phyloP scores from a whole-genome alignment of 2,113 vertebrate genomes.

The Podiceps cristatus region DNA sequence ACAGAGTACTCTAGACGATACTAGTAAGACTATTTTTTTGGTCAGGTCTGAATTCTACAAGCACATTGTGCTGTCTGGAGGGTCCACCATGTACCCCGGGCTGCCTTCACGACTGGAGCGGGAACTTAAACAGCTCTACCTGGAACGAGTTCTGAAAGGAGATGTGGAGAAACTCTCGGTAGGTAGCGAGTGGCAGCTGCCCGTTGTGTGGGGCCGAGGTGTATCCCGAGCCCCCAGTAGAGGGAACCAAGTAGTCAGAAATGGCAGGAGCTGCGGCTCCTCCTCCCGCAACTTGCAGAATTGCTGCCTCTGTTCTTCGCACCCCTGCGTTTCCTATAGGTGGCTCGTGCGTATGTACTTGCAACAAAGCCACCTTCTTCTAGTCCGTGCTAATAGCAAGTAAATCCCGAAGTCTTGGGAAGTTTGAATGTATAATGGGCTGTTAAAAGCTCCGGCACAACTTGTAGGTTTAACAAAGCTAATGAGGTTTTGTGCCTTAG shows the following conservation, averaged over 20 bases:
- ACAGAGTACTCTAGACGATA: fast-evolving
- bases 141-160: constrained; percentile 97
- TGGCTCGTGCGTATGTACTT: fast-evolving
- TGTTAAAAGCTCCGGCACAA: neutral
- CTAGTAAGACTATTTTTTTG: neutral
- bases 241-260: constrained; percentile 65
- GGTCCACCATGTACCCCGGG: constrained; percentile 98
- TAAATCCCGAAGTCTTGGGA: neutral
- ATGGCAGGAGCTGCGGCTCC: neutral
- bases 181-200: constrained; percentile 51
- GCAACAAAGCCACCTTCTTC: neutral
- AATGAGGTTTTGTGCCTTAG: neutral
- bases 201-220: fast-evolving
- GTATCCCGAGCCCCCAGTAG: constrained; percentile 63
- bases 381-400: neutral
- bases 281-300: fast-evolving
- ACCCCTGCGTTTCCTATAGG: fast-evolving
- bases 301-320: neutral
- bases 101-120: constrained; percentile 95
- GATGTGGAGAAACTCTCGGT: constrained; percentile 99
- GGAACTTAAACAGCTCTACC: constrained; percentile 97
- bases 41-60: constrained; percentile 97
- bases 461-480: neutral
- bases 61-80: constrained; percentile 97
- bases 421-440: neutral